phyloP scores from a whole-genome alignment of 2,113 vertebrate genomes.

The Pogonocichla stellata region DNA sequence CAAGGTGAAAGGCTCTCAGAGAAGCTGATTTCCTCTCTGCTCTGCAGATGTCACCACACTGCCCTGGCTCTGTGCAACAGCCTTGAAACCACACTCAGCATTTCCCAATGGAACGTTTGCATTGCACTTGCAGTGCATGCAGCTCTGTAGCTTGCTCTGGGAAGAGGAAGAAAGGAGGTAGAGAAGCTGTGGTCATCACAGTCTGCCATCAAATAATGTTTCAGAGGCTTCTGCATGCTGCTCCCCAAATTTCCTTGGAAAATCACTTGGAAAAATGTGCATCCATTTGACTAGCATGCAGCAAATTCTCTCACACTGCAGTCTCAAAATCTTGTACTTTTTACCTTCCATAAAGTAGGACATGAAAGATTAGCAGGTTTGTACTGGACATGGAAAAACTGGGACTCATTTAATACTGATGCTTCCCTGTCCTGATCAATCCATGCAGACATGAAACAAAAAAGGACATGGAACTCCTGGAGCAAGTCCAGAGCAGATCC shows the following conservation, averaged over 20 bases:
- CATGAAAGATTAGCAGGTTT: not conserved
- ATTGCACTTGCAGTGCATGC: not conserved
- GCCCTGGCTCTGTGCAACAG: not conserved
- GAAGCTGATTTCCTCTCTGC: not conserved
- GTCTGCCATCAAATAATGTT: not conserved
- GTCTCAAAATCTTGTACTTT: not conserved
- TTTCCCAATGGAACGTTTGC: slow-evolving; percentile 15
- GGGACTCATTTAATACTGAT: accelerated
- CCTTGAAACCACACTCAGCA: not conserved
- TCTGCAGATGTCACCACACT: not conserved
- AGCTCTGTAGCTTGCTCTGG: not conserved
- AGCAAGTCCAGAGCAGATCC: not conserved
- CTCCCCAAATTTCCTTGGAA: not conserved
- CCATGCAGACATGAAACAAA: not conserved
- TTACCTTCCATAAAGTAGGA: not conserved
- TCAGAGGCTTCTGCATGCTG: not conserved
- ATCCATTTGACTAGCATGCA: not conserved
- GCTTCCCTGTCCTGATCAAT: not conserved
- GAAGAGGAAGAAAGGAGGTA: not conserved
- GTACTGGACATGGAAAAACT: not conserved
- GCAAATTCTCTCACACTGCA: not conserved
- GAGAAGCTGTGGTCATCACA: not conserved
- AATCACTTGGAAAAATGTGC: not conserved
- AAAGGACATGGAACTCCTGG: not conserved
- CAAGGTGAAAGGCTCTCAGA: not conserved